Percentiles rank a stretch among this genome's conserved stretches.
These are phyloP conservation scores for Polyommatus icarus DNA, from an alignment of 2,888 invertebrate genomes.

Conservation along the genomic window DNA sequence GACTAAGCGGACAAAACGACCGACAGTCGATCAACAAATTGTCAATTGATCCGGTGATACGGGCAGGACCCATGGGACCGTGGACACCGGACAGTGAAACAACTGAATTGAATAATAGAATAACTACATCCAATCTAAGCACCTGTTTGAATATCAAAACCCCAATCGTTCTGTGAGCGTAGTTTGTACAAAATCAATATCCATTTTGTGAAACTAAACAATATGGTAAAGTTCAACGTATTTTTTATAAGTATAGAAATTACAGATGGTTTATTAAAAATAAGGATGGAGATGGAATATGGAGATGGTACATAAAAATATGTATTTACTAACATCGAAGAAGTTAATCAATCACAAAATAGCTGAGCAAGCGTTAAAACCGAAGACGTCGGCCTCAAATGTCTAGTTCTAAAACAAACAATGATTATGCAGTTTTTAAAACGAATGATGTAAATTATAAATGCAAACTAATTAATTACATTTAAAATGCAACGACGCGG, in stretches of 20 bases:
- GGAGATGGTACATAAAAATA: neutral
- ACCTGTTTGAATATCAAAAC: neutral
- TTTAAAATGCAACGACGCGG: conserved; percentile 8
- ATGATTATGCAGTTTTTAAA: neutral
- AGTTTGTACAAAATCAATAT: neutral
- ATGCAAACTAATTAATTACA: conserved; percentile 4
- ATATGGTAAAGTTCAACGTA: neutral
- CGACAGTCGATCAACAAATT: conserved; percentile 53
- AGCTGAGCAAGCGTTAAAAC: neutral
- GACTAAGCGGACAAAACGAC: conserved; percentile 51
- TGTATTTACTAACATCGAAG: neutral
- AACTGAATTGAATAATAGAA: neutral
- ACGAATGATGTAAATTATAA: conserved; percentile 8
- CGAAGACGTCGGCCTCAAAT: neutral
- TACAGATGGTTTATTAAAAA: too few relatives aligned
- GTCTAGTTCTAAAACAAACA: conserved; percentile 5
- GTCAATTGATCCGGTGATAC: conserved; percentile 57
- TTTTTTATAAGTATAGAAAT: too few relatives aligned
- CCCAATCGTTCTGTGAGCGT: neutral
- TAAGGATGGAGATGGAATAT: neutral
- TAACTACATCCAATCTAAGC: conserved; percentile 1
- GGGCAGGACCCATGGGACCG: conserved; percentile 47
- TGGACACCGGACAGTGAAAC: conserved; percentile 26
- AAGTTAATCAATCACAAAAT: neutral
- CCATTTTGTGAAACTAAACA: neutral